Evolutionary conservation across 2,888 invertebrate genomes (phyloP).

Genomic region (Andrena flavipes): DNA sequence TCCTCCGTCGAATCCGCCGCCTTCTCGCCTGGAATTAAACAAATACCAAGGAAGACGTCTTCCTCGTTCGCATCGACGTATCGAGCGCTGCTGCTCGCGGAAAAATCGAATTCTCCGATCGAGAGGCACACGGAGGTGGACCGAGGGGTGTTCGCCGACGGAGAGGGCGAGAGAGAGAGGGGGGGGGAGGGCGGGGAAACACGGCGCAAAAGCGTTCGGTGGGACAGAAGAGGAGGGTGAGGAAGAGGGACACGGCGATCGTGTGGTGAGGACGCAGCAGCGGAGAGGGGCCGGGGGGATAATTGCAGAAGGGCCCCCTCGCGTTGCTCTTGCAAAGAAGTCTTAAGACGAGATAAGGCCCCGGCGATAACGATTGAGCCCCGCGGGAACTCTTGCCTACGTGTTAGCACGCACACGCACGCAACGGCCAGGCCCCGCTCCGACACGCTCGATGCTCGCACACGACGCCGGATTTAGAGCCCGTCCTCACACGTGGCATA

Average conservation of each 20-base stretch:
- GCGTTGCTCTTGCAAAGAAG: conserved; percentile 80
- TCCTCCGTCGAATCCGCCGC: too few relatives aligned
- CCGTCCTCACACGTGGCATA: conserved; percentile 62
- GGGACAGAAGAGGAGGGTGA: conserved; percentile 20
- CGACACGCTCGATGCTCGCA: conserved; percentile 64
- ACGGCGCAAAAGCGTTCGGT: conserved; percentile 37
- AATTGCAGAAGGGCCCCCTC: conserved; percentile 80
- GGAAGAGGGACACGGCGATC: conserved; percentile 24
- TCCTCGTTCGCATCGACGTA: conserved; percentile 29
- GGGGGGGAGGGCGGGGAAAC: conserved; percentile 14
- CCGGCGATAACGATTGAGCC: conserved; percentile 83
- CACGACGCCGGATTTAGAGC: conserved; percentile 64
- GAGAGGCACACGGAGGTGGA: conserved; percentile 6
- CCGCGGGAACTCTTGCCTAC: conserved; percentile 81
- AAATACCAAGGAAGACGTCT: conserved; percentile 39
- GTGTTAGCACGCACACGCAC: conserved; percentile 70
- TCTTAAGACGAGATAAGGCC: conserved; percentile 82
- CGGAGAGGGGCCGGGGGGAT: conserved; percentile 76
- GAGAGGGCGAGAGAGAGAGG: background rate
- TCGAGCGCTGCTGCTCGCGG: conserved; percentile 53
- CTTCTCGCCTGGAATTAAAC: conserved; percentile 40
- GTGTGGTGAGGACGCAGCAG: conserved; percentile 37
- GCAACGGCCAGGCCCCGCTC: conserved; percentile 4
- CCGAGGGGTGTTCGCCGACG: background rate
- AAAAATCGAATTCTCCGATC: conserved; percentile 74